Evolutionary conservation across 2,888 invertebrate genomes (phyloP), one percentile per base, ranked within the genome.

Genomic region (Ceriagrion tenellum): DNA sequence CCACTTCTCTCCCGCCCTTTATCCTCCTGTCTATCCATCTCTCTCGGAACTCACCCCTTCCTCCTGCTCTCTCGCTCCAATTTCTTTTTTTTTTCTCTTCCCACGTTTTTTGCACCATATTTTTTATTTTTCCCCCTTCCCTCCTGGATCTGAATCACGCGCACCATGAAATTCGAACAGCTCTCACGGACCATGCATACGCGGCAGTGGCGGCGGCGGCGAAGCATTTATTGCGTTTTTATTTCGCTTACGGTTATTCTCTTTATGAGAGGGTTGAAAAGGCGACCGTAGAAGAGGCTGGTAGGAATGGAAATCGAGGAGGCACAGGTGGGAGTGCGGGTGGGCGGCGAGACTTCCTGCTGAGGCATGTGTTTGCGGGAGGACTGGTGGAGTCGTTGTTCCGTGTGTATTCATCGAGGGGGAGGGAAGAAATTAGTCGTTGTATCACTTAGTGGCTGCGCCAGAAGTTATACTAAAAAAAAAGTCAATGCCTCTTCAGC

Each of bases 231-330:
- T 74, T 26, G 13, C 47, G n/a, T 26, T 93, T 93, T 93, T 91
- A 69, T 93, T 93, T 93, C 93, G 93, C 55, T 93, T 74, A 69
- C 89, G 55, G 89, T 89, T 89, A 89, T 89, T 89, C 89, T 89
- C 89, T 89, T 89, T 89, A 55, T 47, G 89, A 55, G n/a, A 89
- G 89, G 47, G 89, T 47, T 55, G 89, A 55, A 89, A 47, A 55
- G 89, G 55, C 47, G 89, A 16, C 12, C 47, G 55, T n/a, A 40
- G 69, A 40, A 20, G 47, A n/a, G 69, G 26, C n/a, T 35, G 35
- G 30, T 35, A 13, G 81, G 81, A 35, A 35, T 30, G 81, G 81
- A 35, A 16, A 35, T 30, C 81, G 16, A n/a, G 55, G 55, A 35
- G 26, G 55, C 16, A n/a, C 13, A 0, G 55, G 55, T 3, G 55